These are phyloP conservation scores for Rhinogobio ventralis DNA, from an alignment of 2,797 vertebrate species.

Conservation along the genomic window DNA sequence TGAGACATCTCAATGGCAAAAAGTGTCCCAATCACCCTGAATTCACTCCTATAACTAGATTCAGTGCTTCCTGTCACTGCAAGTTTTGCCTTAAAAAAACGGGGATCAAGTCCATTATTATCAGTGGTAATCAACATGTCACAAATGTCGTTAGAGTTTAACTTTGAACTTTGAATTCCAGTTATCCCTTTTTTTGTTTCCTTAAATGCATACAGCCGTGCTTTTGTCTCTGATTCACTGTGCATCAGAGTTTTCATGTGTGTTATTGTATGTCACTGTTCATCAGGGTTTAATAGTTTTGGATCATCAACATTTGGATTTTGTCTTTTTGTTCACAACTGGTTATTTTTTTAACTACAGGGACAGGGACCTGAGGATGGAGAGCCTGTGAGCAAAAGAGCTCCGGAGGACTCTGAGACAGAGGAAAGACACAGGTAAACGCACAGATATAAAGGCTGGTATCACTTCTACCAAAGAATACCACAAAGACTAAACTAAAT, in stretches of 20 bases:
- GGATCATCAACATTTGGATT: background rate
- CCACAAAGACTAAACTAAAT: background rate
- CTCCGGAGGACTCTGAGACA: constrained; percentile 19
- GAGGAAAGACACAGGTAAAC: constrained; percentile 56
- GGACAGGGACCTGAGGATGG: constrained; percentile 47
- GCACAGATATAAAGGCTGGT: background rate
- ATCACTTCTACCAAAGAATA: background rate
- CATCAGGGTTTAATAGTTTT: background rate
- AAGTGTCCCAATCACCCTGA: background rate
- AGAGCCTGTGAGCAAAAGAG: constrained; percentile 57
- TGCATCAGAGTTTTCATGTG: background rate
- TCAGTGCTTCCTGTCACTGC: background rate
- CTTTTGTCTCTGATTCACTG: background rate
- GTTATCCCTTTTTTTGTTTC: background rate
- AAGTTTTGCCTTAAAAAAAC: background rate
- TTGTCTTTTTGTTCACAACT: background rate
- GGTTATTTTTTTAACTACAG: background rate
- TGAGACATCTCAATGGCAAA: background rate
- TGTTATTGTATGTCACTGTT: background rate
- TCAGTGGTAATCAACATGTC: background rate
- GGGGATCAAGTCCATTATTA: background rate
- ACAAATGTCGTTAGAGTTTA: background rate
- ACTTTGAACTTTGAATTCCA: background rate
- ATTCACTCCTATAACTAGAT: background rate
- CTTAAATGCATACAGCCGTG: background rate